Evolutionary conservation across 2,888 invertebrate species (phyloP).

Genomic region (Synergus japonicus): DNA sequence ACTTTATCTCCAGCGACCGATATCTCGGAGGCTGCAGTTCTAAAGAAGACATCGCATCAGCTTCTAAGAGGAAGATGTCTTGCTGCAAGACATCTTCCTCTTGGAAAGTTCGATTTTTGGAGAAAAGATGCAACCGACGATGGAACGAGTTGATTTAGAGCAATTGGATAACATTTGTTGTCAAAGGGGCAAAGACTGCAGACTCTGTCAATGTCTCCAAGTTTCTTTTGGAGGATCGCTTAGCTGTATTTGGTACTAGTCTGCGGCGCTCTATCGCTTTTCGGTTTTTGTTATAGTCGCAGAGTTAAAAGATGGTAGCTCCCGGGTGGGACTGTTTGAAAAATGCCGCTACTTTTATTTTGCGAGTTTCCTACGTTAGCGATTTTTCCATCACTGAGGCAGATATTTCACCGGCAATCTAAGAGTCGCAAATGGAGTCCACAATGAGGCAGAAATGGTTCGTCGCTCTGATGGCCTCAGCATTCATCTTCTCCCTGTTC

Average conservation of each 20-base stretch:
- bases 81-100: background rate
- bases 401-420: constrained; percentile 77
- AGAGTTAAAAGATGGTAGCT: constrained; percentile 52
- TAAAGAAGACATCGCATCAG: background rate
- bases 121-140: constrained; percentile 45
- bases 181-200: constrained; percentile 64
- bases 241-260: constrained; percentile 56
- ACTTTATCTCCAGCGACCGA: constrained; percentile 2
- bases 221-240: constrained; percentile 70
- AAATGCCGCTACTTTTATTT: constrained; percentile 76
- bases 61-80: constrained; percentile 44
- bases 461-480: constrained; percentile 70
- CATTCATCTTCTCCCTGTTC: constrained; percentile 73
- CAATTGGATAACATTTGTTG: constrained; percentile 71
- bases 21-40: background rate
- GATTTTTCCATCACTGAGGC: constrained; percentile 76
- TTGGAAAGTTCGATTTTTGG: constrained; percentile 39
- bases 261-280: constrained; percentile 69
- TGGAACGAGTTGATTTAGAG: constrained; percentile 51
- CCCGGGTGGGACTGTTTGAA: constrained; percentile 63
- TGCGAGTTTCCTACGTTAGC: constrained; percentile 74
- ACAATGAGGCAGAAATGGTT: constrained; percentile 77
- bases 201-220: constrained; percentile 73
- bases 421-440: constrained; percentile 77
- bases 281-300: constrained; percentile 68